These are phyloP conservation scores for Tenrec ecaudatus DNA, from an alignment of 2,113 vertebrate genomes.

Conservation along the genomic window DNA sequence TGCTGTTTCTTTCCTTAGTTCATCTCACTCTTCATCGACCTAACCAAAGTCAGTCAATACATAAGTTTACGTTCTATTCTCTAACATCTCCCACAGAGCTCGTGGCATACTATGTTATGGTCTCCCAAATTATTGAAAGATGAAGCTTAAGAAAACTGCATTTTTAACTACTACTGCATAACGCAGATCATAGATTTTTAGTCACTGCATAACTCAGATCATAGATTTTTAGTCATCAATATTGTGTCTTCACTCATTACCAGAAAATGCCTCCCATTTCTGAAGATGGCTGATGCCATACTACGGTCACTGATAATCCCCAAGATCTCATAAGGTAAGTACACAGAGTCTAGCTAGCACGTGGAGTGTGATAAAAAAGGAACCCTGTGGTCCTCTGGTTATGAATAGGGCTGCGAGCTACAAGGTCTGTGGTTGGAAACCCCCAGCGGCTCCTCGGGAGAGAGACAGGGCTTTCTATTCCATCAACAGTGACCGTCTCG, in stretches of 20 bases:
- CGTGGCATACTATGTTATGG: neutral
- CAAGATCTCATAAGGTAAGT: neutral
- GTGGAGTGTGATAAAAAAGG: no score
- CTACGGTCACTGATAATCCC: neutral
- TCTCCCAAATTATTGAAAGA: neutral
- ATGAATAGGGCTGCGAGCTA: no score
- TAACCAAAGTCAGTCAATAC: neutral
- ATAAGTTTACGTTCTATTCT: neutral
- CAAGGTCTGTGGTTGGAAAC: no score
- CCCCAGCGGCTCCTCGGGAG: no score
- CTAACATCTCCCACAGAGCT: neutral
- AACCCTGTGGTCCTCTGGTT: no score
- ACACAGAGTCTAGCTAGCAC: neutral
- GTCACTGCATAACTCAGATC: neutral
- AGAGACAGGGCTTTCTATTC: no score
- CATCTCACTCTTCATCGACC: neutral
- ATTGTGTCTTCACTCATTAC: neutral
- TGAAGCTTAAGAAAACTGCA: conserved; percentile 17
- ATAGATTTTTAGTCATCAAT: neutral
- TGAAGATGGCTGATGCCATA: neutral
- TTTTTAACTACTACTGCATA: neutral
- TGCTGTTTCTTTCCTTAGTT: neutral
- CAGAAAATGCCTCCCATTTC: neutral
- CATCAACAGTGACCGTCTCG: no score
- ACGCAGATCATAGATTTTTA: neutral